phyloP scores from a whole-genome alignment of 1,140 invertebrate species.

The Hyles euphorbiae region DNA sequence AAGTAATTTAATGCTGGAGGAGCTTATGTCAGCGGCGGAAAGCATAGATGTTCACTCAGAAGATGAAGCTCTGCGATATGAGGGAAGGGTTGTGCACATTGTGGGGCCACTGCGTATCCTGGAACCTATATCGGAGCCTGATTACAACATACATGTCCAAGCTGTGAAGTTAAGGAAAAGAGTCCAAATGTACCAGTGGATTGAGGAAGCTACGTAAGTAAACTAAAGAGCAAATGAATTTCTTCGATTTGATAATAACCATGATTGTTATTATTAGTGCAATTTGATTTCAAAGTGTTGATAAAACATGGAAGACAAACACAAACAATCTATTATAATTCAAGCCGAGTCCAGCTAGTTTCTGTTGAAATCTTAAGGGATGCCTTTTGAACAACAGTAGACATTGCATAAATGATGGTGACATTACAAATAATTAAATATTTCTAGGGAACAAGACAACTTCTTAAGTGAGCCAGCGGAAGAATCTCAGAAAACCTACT shows the following conservation, averaged over 20 bases:
- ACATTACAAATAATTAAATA: no score
- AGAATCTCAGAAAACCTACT: constrained; percentile 78
- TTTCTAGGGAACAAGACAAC: constrained; percentile 54
- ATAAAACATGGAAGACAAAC: no score
- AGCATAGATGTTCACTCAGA: constrained; percentile 56
- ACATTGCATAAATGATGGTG: no score
- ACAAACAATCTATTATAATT: no score
- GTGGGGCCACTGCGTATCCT: constrained; percentile 82
- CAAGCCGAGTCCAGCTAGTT: no score
- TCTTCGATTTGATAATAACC: no score
- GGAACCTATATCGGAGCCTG: constrained; percentile 88
- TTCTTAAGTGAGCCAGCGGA: constrained; percentile 58
- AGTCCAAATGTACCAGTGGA: constrained; percentile 95
- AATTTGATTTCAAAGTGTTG: no score
- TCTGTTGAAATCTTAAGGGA: no score
- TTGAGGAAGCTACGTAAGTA: constrained; percentile 81
- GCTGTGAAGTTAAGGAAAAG: constrained; percentile 84
- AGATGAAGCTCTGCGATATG: constrained; percentile 69
- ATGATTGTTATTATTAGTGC: no score
- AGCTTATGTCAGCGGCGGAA: constrained; percentile 50
- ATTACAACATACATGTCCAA: constrained; percentile 85
- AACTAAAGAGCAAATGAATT: no score
- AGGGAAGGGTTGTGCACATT: constrained; percentile 86
- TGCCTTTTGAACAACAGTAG: no score
- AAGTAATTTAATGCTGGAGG: constrained; percentile 64